Evolutionary conservation across 2,888 invertebrate genomes (phyloP), one percentile per base, ranked within the genome.

Genomic region (Drosophila multiciliata): DNA sequence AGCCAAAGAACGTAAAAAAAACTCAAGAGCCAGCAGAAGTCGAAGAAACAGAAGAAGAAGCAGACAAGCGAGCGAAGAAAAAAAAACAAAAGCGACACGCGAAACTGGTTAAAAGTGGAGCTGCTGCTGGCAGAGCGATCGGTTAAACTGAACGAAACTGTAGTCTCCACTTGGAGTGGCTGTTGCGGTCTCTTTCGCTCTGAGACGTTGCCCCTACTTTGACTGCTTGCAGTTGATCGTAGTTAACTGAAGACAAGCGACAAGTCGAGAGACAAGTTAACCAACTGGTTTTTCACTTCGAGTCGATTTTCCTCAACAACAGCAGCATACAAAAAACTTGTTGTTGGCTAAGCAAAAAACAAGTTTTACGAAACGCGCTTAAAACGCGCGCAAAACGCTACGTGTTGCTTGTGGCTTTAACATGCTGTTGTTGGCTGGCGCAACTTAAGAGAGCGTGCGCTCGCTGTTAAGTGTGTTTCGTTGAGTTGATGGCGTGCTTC

Each of bases 61-160:
- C 40, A 62, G 48, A 29, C 36, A 38, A 15, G 52, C 33, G 15
- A 53, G 40, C 54, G 15, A 53, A 35, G 17, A 33, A 12, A 35
- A 55, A 71, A 50, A n/a, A 60, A 36, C 60, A 55, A 66, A 52
- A 38, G 55, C 60, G 45, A 40, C 38, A 53, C 38, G 45, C 60
- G 65, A 84, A 87, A 87, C 87, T 84, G 87, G 87, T 90, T 87
- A 87, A 87, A 87, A 76, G 89, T 87, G 75, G 87, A 90, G 75
- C 86, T 80, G 45, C 45, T 45, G 72, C 38, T 67, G 65, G 61
- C 66, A 70, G 69, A 64, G 66, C 54, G 50, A 74, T 70, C 73
- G 75, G 71, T 71, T 53, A 67, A 82, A 85, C 81, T 83, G 57
- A 73, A 83, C 83, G 83, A 83, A 83, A 74, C 73, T 73, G 53